Evolutionary conservation across 2,113 vertebrate species (phyloP).

Genomic region (Psophia crepitans): DNA sequence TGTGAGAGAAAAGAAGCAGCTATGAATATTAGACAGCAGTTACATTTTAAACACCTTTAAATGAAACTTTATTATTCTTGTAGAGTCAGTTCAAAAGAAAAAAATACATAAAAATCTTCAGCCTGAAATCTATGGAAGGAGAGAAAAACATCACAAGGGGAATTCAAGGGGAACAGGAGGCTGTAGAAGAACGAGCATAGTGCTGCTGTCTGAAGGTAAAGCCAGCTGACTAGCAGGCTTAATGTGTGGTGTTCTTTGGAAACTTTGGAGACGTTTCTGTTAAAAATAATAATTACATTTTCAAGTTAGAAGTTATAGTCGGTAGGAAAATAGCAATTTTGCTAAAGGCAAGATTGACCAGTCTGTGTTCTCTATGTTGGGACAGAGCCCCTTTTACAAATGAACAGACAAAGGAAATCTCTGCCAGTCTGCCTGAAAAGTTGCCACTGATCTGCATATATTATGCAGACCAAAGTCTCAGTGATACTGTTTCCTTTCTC

Average conservation of each 20-base stretch:
- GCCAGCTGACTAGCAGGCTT: background rate
- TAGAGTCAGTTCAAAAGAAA: background rate
- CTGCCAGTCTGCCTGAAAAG: background rate
- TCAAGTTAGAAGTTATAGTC: background rate
- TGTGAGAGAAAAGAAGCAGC: background rate
- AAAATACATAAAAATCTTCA: background rate
- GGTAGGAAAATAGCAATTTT: background rate
- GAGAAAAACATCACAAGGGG: background rate
- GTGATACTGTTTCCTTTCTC: background rate
- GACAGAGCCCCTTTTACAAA: background rate
- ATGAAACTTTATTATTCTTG: background rate
- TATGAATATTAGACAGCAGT: background rate
- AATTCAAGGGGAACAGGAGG: background rate
- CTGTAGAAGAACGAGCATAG: fast-evolving
- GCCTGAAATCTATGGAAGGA: background rate
- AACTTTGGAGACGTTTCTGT: background rate
- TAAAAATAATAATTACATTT: background rate
- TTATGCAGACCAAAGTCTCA: background rate
- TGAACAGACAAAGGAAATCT: background rate
- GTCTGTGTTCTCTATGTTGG: background rate
- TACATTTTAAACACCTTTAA: background rate
- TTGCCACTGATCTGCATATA: background rate
- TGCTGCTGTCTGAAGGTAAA: background rate
- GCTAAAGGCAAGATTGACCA: background rate
- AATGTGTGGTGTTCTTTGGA: background rate